A percentile compares a stretch with the other conserved stretches of the same genome.
Evolutionary conservation across 1,140 invertebrate species (phyloP).

Genomic region (Hypsibius dujardini): DNA sequence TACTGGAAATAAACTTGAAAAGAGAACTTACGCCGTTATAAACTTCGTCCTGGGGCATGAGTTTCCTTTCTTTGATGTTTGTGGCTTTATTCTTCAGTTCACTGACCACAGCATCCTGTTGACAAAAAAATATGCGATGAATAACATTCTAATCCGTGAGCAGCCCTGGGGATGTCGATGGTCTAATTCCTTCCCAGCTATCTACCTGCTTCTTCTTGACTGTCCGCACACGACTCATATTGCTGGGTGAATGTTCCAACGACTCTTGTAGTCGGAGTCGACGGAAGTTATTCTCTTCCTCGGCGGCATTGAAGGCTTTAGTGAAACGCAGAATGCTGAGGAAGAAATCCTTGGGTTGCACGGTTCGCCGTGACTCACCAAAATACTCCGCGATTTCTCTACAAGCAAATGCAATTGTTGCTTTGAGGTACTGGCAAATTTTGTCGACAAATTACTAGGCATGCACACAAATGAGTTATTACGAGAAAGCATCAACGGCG

Average conservation of each 20-base stretch:
- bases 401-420: no score
- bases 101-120: constrained; percentile 79
- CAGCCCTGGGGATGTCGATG: no score
- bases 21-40: no score
- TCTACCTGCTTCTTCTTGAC: constrained; percentile 37
- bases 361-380: constrained; percentile 71
- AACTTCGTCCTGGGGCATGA: constrained; percentile 84
- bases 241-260: no score
- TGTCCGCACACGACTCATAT: constrained; percentile 44
- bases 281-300: constrained; percentile 74
- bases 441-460: no score
- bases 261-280: constrained; percentile 52
- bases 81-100: constrained; percentile 77
- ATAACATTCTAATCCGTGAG: no score
- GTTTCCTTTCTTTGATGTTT: constrained; percentile 77
- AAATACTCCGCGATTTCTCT: constrained; percentile 83
- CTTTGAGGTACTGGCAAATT: no score
- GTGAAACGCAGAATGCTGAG: constrained; percentile 76
- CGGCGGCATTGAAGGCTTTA: constrained; percentile 65
- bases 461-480: no score
- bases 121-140: constrained; percentile 21
- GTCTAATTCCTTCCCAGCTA: neutral
- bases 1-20: no score
- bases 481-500: constrained; percentile 61
- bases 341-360: constrained; percentile 83